Base-by-base conservation (phyloP, 2,797 vertebrate species). In the Tolypeutes matacus region DNA sequence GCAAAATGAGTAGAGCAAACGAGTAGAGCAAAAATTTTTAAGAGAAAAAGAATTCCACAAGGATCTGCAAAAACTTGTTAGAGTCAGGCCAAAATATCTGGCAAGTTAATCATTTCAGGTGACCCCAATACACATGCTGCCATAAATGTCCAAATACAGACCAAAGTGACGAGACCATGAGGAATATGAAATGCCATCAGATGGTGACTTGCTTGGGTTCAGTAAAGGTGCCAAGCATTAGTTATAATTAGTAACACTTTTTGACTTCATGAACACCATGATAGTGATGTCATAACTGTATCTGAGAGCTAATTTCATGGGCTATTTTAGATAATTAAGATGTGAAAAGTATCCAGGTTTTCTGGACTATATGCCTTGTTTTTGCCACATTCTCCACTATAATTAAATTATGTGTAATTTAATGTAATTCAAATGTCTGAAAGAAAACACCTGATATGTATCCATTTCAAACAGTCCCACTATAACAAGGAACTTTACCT, bases 371-470 rank as follows among this genome's bases (percentile, higher is more conserved):
- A 58, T 56, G n/a, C 21, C 53, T 62, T 70, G 13, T 17, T 56
- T 42, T 64, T 91, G 21, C 4, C 29, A 18, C 36, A 29, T 89
- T 76, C 23, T 87, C 51, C 23, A 70, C 9, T 12, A 49, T 64
- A 81, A 65, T 82, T 92, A 58, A 90, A 39, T 69, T 39, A 83
- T 31, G 81, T 12, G 39, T 39, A 39, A 39, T 39, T 81, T 62
- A 81, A 12, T n/a, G 60, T 39, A 81, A 72, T 87, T 64, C 89
- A 85, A 92, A 82, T 62, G 34, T 31, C 39, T 76, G 18, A 81
- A 93, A 58, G 34, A 89, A 87, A 94, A 62, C 25, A 85, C 25
- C 29, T 70, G 4, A 27, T 69, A 34, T 87, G 6, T 51, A 49
- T 76, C 46, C 81, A 17, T 8, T 49, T 49, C 46, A 70, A 64